Evolutionary conservation across 2,888 invertebrate genomes (phyloP), one percentile per base, ranked within the genome.

Genomic region (Pterobdella sp.): DNA sequence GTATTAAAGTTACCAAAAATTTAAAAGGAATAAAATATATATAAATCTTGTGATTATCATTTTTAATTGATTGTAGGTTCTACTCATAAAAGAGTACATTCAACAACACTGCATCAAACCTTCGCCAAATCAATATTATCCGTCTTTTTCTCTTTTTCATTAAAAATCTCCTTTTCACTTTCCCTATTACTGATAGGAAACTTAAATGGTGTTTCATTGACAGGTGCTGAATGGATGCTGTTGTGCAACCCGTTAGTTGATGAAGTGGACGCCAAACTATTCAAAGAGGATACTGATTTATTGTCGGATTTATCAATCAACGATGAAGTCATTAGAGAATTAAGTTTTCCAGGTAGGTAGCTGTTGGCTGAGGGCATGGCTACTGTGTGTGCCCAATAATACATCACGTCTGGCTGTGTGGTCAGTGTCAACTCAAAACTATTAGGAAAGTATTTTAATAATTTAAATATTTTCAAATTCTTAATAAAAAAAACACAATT

Each of bases 361-460:
- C 76, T 90, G 88, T 76, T 88, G 87, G 68, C 88, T 85, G 52
- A 88, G 85, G 72, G 89, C 88, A 68, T 73, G 26, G 87, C 85
- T 84, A 91, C 91, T 77, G 90, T 90, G 82, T 91, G 90, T 34
- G 91, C 88, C 93, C 93, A 94, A 82, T 90, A 91, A 85, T 94
- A 94, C 90, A 92, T 92, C 81, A 91, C 87, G 84, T 90, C 91
- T 74, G 91, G 90, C 93, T 93, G 85, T 3, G 75, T 77, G 79
- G 82, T 64, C n/a, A 29, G 66, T 1, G 1, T 63, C 35, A 65
- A 36, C 18, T 72, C 29, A 72, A 42, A 42, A 18, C 18, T 42
- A 14, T 42, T 42, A 42, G 7, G 42, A 42, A 42, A 18, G 42
- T 42, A 14, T 42, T 42, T 42, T 42, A 42, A 14, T 42, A 14